A percentile compares a stretch with the other conserved stretches of the same genome.
phyloP scores from a whole-genome alignment of 1,140 invertebrate species.

The Laupala kohalensis region DNA sequence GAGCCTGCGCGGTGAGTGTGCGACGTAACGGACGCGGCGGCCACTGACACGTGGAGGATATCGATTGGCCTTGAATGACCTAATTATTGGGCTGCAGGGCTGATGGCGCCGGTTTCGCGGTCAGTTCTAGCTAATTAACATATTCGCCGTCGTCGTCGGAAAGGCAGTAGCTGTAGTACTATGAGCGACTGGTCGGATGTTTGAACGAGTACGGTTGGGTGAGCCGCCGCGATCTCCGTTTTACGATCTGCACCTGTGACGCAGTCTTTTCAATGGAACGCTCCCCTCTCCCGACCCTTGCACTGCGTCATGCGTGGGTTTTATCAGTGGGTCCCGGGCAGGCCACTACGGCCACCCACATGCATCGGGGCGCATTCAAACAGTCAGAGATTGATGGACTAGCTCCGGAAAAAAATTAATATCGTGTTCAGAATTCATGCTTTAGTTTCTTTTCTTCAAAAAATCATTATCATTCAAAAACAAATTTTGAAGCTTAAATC shows the following conservation, averaged over 20 bases:
- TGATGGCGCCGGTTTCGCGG: background rate
- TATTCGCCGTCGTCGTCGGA: background rate
- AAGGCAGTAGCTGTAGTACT: background rate
- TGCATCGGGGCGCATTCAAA: too few species aligned
- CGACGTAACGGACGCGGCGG: too few species aligned
- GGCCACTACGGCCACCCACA: too few species aligned
- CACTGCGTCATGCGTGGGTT: too few species aligned
- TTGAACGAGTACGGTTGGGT: background rate
- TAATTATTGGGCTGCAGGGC: background rate
- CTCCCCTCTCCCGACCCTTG: too few species aligned
- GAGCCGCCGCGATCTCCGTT: background rate
- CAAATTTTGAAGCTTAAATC: too few species aligned
- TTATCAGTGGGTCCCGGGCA: too few species aligned
- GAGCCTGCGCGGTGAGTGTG: background rate
- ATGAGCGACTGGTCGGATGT: background rate
- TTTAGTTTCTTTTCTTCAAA: too few species aligned
- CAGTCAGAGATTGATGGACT: too few species aligned
- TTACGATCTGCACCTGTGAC: background rate
- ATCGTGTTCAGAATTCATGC: too few species aligned
- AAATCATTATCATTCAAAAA: too few species aligned
- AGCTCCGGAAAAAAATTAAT: too few species aligned
- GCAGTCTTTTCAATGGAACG: background rate
- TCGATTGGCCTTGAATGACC: background rate
- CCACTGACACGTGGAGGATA: background rate
- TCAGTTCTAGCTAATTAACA: background rate